These are phyloP conservation scores for Brachymystax lenok DNA, from an alignment of 2,797 vertebrate species.

Conservation along the genomic window DNA sequence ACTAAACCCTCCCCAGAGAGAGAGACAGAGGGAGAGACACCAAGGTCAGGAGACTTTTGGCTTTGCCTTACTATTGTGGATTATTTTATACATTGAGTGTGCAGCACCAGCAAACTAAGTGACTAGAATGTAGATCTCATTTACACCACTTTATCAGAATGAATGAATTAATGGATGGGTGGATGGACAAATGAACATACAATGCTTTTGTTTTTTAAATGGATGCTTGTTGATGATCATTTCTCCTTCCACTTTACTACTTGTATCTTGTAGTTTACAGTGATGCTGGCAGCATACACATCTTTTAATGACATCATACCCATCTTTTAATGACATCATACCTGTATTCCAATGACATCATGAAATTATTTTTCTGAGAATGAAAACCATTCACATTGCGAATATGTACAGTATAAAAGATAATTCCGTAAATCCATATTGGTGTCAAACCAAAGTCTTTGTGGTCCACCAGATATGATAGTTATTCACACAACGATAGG, in stretches of 20 bases:
- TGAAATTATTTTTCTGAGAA: slow-evolving; percentile 57
- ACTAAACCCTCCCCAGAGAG: background rate
- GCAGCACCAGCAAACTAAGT: slow-evolving; percentile 77
- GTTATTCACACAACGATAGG: background rate
- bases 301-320: background rate
- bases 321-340: background rate
- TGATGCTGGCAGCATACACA: background rate
- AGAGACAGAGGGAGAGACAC: slow-evolving; percentile 22
- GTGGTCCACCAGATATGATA: background rate
- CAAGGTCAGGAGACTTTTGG: slow-evolving; percentile 58
- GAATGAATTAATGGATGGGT: slow-evolving; percentile 44
- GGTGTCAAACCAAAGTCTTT: background rate
- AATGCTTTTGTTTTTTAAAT: background rate
- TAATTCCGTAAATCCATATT: background rate
- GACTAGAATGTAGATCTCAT: slow-evolving; percentile 75
- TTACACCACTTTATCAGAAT: slow-evolving; percentile 64
- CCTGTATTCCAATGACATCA: no score
- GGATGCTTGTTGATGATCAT: no score
- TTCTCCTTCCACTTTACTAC: slow-evolving; percentile 16
- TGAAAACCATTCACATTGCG: slow-evolving; percentile 49
- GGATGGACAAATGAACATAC: background rate
- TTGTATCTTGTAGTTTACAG: slow-evolving; percentile 49
- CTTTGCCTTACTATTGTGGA: slow-evolving; percentile 74
- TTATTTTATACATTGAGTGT: slow-evolving; percentile 67
- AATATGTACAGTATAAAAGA: slow-evolving; percentile 42